Percentiles rank a stretch among this genome's conserved stretches.
These are phyloP conservation scores for Acrossocheilus fasciatus DNA, from an alignment of 2,797 vertebrate species.

Conservation along the genomic window DNA sequence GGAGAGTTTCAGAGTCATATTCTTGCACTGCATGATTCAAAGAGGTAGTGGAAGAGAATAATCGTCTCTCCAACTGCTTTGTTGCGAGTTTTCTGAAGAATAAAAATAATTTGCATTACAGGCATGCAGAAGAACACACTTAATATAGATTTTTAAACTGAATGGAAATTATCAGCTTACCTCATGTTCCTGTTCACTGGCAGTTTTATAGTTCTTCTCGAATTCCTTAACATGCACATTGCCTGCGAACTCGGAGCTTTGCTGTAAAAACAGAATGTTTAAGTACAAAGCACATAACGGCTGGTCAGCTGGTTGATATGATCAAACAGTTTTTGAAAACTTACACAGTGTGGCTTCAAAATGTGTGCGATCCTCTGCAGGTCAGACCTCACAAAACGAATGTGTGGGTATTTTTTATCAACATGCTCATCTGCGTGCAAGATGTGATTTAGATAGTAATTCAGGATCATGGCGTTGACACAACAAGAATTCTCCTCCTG, in stretches of 20 bases:
- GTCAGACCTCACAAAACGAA: slow-evolving; percentile 73
- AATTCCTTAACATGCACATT: slow-evolving; percentile 70
- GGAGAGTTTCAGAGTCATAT: neutral
- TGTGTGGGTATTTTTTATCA: slow-evolving; percentile 60
- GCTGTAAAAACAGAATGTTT: slow-evolving; percentile 1
- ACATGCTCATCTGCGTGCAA: slow-evolving; percentile 56
- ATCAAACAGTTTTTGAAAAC: slow-evolving; percentile 3
- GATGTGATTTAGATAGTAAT: slow-evolving; percentile 74
- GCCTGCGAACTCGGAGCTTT: slow-evolving; percentile 23
- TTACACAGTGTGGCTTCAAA: slow-evolving; percentile 76
- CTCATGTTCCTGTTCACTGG: slow-evolving; percentile 33
- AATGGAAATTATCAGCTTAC: slow-evolving; percentile 18
- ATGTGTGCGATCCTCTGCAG: slow-evolving; percentile 66
- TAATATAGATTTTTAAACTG: neutral
- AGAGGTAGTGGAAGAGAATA: slow-evolving; percentile 76
- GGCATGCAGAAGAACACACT: neutral
- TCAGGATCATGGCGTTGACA: slow-evolving; percentile 77
- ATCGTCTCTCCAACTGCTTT: slow-evolving; percentile 83
- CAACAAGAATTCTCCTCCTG: slow-evolving; percentile 79
- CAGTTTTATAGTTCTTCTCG: slow-evolving; percentile 76
- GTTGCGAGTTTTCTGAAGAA: slow-evolving; percentile 78
- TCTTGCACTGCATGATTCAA: slow-evolving; percentile 59
- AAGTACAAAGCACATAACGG: neutral
- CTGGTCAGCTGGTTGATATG: neutral
- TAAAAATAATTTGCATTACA: slow-evolving; percentile 38